Conservation (phyloP, 2,113 vertebrate genomes). For the Nothocercus nigrocapillus region DNA sequence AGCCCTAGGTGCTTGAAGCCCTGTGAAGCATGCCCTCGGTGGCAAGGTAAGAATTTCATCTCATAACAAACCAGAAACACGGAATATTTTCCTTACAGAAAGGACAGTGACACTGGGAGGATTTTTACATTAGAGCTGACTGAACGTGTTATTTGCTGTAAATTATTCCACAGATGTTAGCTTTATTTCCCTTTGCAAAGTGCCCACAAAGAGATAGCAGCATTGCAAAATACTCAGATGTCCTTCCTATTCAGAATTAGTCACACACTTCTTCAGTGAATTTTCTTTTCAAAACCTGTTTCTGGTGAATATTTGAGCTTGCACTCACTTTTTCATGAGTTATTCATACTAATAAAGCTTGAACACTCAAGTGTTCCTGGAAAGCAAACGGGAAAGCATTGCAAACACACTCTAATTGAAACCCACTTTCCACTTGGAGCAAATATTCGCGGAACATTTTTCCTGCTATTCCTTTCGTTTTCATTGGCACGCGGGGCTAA, state of each 20-base stretch:
- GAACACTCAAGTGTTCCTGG: constrained; percentile 69
- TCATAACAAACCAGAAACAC: constrained; percentile 8
- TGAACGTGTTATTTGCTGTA: constrained; percentile 33
- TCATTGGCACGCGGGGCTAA: constrained; percentile 65
- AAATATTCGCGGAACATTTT: constrained; percentile 56
- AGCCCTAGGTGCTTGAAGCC: not conserved
- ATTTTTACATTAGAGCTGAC: constrained; percentile 3
- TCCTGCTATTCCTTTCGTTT: constrained; percentile 36
- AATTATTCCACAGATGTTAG: not conserved
- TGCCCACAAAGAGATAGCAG: not conserved
- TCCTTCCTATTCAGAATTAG: constrained; percentile 59
- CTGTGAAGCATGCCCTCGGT: not conserved
- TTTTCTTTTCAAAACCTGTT: constrained; percentile 52
- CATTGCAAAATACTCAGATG: constrained; percentile 40
- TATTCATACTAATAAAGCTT: constrained; percentile 69
- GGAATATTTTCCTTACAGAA: not conserved
- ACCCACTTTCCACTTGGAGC: constrained; percentile 61
- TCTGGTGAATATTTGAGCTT: constrained; percentile 57
- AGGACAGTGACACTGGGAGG: not conserved
- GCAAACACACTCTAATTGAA: constrained; percentile 69
- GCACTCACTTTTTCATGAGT: constrained; percentile 61
- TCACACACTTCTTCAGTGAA: constrained; percentile 5
- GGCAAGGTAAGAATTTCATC: constrained; percentile 8
- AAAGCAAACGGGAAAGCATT: constrained; percentile 65
- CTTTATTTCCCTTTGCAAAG: constrained; percentile 28